Evolutionary conservation across 1,140 invertebrate genomes (phyloP).

Genomic region (Drosophila nigrodunni): DNA sequence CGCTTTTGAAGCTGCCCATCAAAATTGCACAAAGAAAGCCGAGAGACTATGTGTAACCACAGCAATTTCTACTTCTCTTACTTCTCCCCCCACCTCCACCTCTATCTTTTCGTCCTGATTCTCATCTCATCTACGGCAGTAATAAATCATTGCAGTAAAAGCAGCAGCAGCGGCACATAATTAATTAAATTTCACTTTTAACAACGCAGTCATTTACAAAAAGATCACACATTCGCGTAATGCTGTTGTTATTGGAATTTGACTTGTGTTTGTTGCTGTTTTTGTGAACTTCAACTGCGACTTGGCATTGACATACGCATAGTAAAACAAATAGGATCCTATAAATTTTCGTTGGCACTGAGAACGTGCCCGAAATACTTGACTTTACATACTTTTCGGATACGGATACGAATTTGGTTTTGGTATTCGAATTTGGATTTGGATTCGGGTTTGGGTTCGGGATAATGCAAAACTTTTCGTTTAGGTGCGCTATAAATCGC

Average conservation of each 20-base stretch:
- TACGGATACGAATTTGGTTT: background rate
- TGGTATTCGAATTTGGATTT: background rate
- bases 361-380: slow-evolving; percentile 64
- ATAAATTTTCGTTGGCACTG: slow-evolving; percentile 57
- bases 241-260: slow-evolving; percentile 21
- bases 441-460: slow-evolving; percentile 2
- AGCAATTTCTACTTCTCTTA: slow-evolving; percentile 4
- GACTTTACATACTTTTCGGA: slow-evolving; percentile 14
- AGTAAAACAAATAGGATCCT: slow-evolving; percentile 63
- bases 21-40: slow-evolving; percentile 66
- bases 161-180: slow-evolving; percentile 60
- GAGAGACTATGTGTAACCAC: slow-evolving; percentile 15
- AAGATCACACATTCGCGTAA: slow-evolving; percentile 68
- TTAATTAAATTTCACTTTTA: slow-evolving; percentile 80
- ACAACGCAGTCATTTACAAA: slow-evolving; percentile 37
- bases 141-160: slow-evolving; percentile 72
- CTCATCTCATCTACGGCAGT: slow-evolving; percentile 6
- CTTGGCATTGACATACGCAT: slow-evolving; percentile 75
- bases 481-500: slow-evolving; percentile 79
- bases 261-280: slow-evolving; percentile 10
- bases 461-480: slow-evolving; percentile 67
- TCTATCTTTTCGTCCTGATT: background rate
- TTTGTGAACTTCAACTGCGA: slow-evolving; percentile 28
- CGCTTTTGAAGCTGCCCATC: slow-evolving; percentile 73
- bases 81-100: no score